Evolutionary conservation across 2,888 invertebrate species (phyloP).

Genomic region (Griposia aprilina): DNA sequence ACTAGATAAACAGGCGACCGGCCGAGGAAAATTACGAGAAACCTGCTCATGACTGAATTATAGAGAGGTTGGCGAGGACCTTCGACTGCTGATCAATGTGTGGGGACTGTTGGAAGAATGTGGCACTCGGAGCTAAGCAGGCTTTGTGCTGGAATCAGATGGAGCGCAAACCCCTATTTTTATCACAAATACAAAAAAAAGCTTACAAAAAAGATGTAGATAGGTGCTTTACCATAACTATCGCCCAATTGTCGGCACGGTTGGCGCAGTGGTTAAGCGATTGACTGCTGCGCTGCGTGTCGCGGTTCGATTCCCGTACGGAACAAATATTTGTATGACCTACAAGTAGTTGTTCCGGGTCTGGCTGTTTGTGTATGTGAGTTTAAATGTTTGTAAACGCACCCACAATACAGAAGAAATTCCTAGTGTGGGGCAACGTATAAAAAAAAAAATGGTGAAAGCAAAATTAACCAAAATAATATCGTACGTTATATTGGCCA

Average conservation of each 20-base stretch:
- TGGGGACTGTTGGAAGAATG: background rate
- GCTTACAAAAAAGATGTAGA: background rate
- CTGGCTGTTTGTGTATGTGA: too few species aligned
- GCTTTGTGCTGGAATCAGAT: background rate
- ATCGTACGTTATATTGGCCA: too few species aligned
- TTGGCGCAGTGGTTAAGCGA: too few species aligned
- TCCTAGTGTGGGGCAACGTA: too few species aligned
- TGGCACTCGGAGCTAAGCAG: background rate
- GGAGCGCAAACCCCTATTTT: background rate
- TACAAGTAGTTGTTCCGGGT: too few species aligned
- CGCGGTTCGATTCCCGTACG: too few species aligned
- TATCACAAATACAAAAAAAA: background rate
- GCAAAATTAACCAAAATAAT: background rate
- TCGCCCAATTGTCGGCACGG: too few species aligned
- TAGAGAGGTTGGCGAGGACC: slow-evolving; percentile 23
- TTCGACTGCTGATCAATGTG: slow-evolving; percentile 16
- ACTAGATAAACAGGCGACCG: slow-evolving; percentile 60
- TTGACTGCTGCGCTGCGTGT: too few species aligned
- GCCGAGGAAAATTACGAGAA: slow-evolving; percentile 47
- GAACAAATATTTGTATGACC: too few species aligned
- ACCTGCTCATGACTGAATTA: slow-evolving; percentile 58
- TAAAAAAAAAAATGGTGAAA: too few species aligned
- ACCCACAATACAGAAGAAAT: too few species aligned
- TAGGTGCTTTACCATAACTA: background rate
- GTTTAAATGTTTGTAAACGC: too few species aligned